phyloP scores from a whole-genome alignment of 2,113 vertebrate genomes.

The Cervus canadensis region DNA sequence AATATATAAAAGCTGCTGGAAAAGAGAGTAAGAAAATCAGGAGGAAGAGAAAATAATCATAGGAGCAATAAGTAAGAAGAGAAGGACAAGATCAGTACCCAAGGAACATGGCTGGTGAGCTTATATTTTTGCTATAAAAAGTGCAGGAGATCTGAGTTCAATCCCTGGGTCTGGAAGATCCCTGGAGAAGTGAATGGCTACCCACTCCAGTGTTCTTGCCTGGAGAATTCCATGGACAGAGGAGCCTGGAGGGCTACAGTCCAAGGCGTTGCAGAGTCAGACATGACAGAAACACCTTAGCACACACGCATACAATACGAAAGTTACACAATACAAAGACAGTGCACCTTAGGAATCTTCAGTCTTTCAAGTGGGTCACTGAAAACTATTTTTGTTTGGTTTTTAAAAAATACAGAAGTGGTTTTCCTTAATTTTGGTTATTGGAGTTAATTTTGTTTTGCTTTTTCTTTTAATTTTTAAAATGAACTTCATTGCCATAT shows the following conservation, averaged over 20 bases:
- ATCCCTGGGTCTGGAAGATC: neutral
- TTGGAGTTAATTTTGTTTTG: neutral
- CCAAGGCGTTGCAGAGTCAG: neutral
- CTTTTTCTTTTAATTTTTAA: neutral
- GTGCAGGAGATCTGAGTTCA: neutral
- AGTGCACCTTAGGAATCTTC: neutral
- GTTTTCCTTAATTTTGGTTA: neutral
- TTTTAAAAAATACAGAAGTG: neutral
- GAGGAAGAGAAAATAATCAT: conserved; percentile 13
- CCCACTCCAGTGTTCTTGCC: neutral
- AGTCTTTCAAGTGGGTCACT: neutral
- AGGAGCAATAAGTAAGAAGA: neutral
- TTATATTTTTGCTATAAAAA: neutral
- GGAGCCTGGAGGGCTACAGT: neutral
- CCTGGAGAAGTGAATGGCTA: neutral
- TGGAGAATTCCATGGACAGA: neutral
- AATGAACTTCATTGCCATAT: neutral
- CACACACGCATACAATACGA: neutral
- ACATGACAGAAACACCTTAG: neutral
- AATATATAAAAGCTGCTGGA: neutral
- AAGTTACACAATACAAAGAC: neutral
- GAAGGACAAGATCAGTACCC: neutral
- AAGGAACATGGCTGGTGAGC: neutral
- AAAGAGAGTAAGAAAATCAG: neutral
- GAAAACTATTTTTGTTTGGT: neutral